Base-by-base conservation (phyloP, 2,888 invertebrate genomes). In the Melinopterus prodromus region DNA sequence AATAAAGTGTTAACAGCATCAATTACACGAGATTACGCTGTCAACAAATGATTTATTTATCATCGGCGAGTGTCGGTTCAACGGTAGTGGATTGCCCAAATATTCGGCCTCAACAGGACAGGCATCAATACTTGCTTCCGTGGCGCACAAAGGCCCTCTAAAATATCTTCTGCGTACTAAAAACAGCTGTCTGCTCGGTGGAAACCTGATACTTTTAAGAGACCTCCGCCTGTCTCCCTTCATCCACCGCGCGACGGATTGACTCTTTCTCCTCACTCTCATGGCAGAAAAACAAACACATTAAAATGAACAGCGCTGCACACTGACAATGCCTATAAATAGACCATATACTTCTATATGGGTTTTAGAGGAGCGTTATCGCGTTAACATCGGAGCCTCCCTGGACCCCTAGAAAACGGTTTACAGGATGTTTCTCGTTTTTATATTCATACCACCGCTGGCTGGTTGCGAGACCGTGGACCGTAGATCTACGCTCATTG, bases 311-410 rank as follows among this genome's bases (percentile, higher is more conserved):
- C 89, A 89, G 88, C 88, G 86, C 87, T 87, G 88, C 88, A 88
- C 88, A 88, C 88, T 89, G 89, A 89, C 89, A 89, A 89, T 89
- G 89, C 89, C 89, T 89, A 89, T 89, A 89, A 89, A 89, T 89
- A 89, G 89, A 89, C 88, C 87, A 88, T 88, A 88, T 88, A 88
- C 87, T 87, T 87, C 87, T 88, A 86, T 87, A 88, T 87, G 87
- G 88, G 86, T 87, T 86, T 84, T 82, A 83, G 84, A 84, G 81
- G 83, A 84, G 84, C 80, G 84, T 84, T 84, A 84, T 84, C 84
- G 83, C 81, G 79, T 82, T 82, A 83, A 80, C 83, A 84, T 84
- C 84, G 37, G 74, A 37, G 74, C 74, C 71, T 71, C 71, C 71
- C 82, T 82, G 83, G 83, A 83, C 82, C 84, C 84, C 82, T 83